A percentile compares a stretch with the other conserved stretches of the same genome.
These are phyloP conservation scores for Zalophus californianus DNA, from an alignment of 2,797 vertebrate genomes.

Conservation along the genomic window DNA sequence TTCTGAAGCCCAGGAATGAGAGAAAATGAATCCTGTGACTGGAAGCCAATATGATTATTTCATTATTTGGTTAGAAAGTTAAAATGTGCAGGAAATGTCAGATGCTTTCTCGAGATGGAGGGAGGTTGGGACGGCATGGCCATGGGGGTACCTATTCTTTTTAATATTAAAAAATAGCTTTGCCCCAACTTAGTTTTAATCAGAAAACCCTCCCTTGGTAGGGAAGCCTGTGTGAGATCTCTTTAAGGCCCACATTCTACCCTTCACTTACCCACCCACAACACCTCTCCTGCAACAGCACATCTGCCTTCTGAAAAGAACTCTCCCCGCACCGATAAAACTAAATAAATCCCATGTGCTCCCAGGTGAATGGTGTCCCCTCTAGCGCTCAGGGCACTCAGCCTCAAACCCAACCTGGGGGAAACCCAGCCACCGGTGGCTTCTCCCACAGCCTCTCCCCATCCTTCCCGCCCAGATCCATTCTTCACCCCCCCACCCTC, in stretches of 20 bases:
- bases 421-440: neutral
- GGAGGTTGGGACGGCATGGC: slow-evolving; percentile 40
- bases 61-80: slow-evolving; percentile 83
- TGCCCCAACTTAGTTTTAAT: slow-evolving; percentile 57
- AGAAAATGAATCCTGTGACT: slow-evolving; percentile 76
- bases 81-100: slow-evolving; percentile 82
- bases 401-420: neutral
- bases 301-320: slow-evolving; percentile 29
- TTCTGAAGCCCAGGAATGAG: slow-evolving; percentile 64
- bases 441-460: neutral
- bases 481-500: neutral
- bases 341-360: neutral
- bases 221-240: neutral
- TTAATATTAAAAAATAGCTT: slow-evolving; percentile 72
- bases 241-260: neutral
- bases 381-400: neutral
- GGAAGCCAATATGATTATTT: slow-evolving; percentile 77
- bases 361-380: neutral
- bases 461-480: neutral
- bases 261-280: neutral
- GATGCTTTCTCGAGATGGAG: slow-evolving; percentile 58
- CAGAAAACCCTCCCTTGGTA: neutral
- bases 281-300: neutral
- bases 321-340: neutral
- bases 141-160: slow-evolving; percentile 18